Base-by-base conservation (phyloP, 2,113 vertebrate species). In the Agapornis roseicollis region DNA sequence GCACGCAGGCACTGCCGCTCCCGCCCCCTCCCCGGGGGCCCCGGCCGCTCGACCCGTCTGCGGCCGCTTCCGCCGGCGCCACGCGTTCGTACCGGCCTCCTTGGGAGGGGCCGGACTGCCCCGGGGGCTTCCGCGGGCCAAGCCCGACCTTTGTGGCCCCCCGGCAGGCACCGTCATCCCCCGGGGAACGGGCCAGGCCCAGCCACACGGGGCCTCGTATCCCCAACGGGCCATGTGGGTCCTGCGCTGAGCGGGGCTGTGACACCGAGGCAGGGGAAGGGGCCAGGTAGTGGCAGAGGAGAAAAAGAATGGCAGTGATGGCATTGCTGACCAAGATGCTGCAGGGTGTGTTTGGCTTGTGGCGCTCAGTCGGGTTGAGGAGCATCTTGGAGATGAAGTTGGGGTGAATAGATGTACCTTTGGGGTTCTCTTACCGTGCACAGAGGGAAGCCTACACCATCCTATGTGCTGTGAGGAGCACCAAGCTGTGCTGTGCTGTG, bases 11-110 rank as follows among this genome's bases (percentile, higher is more conserved):
- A 35, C 78, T 52, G 37, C 55, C n/a, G 24, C 33, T 17, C 55
- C 33, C 41, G 24, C 33, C 20, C 22, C 53, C 46, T 25, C 15
- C 53, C 10, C 33, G 29, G 9, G 20, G 56, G 33, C 2, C 8
- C 2, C 33, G 19, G 20, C 1, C 33, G 13, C 7, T 2, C 33
- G 2, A 20, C 24, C 6, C 8, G 7, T 20, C 7, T 13, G 6
- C 29, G 53, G 53, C 7, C 18, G 53, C 0, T 5, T 13, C 18
- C 14, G 2, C 6, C 2, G 19, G 20, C 17, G 29, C 44, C 11
- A 1, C 28, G 1, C 27, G 37, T 14, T 29, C 7, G 11, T 4
- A 19, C 35, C 7, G 13, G 6, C 25, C 25, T 9, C 39, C 12
- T 5, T 16, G 19, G 4, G 27, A 31, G 49, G 19, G 39, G 17